A percentile compares a stretch with the other conserved stretches of the same genome.
Evolutionary conservation across 2,888 invertebrate species (phyloP).

Genomic region (Cremastinae sp.): DNA sequence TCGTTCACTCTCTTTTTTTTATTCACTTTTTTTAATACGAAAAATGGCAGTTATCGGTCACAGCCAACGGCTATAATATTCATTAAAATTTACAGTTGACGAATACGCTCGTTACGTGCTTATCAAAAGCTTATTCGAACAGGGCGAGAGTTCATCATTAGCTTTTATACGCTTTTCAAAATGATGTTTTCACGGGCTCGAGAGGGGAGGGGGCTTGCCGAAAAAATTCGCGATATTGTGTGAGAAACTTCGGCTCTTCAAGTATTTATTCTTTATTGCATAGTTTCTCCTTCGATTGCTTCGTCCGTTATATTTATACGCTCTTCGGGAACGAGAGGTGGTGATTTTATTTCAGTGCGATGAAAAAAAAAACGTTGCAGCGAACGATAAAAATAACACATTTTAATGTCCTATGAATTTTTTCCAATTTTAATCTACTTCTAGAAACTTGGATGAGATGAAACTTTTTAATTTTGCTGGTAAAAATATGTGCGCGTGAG

Average conservation of each 20-base stretch:
- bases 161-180: background rate
- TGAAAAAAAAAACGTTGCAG: no score
- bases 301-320: no score
- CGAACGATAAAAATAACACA: no score
- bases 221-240: conserved; percentile 19
- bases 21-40: conserved; percentile 72
- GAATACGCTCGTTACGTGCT: conserved; percentile 64
- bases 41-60: conserved; percentile 81
- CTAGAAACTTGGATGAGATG: no score
- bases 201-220: background rate
- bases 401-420: no score
- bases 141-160: conserved; percentile 3
- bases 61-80: conserved; percentile 79
- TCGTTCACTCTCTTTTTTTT: conserved; percentile 60
- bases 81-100: conserved; percentile 68
- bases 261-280: no score
- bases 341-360: no score
- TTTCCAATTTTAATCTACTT: no score
- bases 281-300: no score
- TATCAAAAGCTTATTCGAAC: background rate
- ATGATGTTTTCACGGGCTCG: no score
- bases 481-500: background rate
- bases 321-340: no score
- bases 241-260: no score
- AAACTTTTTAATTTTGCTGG: background rate